A percentile compares a stretch with the other conserved stretches of the same genome.
phyloP scores from a whole-genome alignment of 2,797 vertebrate species.

The Schizopygopsis malacanthus region DNA sequence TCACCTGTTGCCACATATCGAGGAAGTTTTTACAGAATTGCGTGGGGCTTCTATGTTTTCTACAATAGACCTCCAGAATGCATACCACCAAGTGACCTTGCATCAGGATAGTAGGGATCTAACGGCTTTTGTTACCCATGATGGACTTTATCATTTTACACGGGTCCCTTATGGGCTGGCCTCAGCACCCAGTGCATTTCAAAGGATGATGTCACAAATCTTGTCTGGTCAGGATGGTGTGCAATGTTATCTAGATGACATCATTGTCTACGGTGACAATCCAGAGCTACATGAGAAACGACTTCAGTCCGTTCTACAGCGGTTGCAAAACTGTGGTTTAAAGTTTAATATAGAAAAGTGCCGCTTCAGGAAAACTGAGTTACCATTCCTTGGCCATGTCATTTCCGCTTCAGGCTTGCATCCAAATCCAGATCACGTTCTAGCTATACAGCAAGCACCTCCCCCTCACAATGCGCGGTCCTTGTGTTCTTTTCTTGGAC shows the following conservation, averaged over 20 bases:
- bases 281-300: constrained; percentile 19
- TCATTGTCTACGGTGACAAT: constrained; percentile 3
- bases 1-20: constrained; percentile 35
- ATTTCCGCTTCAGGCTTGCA: constrained; percentile 13
- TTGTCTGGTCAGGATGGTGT: not conserved
- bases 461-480: not conserved
- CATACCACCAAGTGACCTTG: constrained; percentile 43
- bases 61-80: constrained; percentile 40
- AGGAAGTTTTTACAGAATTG: constrained; percentile 16
- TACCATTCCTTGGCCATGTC: constrained; percentile 10
- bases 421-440: constrained; percentile 3
- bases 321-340: constrained; percentile 19
- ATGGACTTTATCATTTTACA: constrained; percentile 39
- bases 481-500: constrained; percentile 9
- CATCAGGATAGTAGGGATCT: constrained; percentile 36
- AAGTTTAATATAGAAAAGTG: constrained; percentile 35
- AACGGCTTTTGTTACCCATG: constrained; percentile 37
- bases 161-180: not conserved
- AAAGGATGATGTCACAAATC: constrained; percentile 15
- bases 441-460: not conserved
- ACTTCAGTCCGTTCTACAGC: not conserved
- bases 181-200: constrained; percentile 37
- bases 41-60: constrained; percentile 23
- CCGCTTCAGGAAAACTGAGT: constrained; percentile 25
- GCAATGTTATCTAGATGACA: not conserved